Base-by-base conservation (phyloP, 1,140 invertebrate species). In the Drosophila repletoides region DNA sequence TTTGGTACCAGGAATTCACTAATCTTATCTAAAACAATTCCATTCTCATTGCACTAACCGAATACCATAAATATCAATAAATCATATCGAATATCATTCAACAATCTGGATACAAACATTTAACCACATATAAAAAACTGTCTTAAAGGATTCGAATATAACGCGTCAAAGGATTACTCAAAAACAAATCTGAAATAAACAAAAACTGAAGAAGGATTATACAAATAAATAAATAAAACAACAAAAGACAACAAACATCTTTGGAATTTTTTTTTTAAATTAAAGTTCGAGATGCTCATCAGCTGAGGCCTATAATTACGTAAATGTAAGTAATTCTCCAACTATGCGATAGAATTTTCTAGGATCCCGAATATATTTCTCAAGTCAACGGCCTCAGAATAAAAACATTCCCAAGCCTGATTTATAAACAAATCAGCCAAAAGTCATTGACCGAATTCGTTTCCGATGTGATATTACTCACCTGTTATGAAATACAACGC, bases 381-480 rank as follows among this genome's bases (percentile, higher is more conserved):
- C 56, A 84, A 86, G 79, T 83, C 79, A 83, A 74, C 38, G 79
- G 80, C 79, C 79, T 43, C 71, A 40, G 61, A 76, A 79, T 65
- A 75, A 74, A 66, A 83, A 79, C 69, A 79, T 84, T 83, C 79
- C 60, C 79, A 84, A 60, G 63, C 55, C 75, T 77, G 56, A 68
- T 59, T 79, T 86, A 86, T 86, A 83, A 83, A 83, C 79, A 83
- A 83, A 83, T 84, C 77, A 83, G 77, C 43, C 59, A 86, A 75
- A 66, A 83, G 79, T 83, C 79, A 86, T 75, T 84, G 79, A 83
- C 79, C 79, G 79, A 84, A 86, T 58, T 83, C 80, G 79, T 84
- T 83, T 84, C 80, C 80, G 79, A 83, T 84, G 84, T 83, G 79
- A 83, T 84, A 83, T 83, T 83, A 83, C 74, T 83, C 79, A 83